Conservation (phyloP, 2,113 vertebrate genomes). For the Trematomus loennbergii region DNA sequence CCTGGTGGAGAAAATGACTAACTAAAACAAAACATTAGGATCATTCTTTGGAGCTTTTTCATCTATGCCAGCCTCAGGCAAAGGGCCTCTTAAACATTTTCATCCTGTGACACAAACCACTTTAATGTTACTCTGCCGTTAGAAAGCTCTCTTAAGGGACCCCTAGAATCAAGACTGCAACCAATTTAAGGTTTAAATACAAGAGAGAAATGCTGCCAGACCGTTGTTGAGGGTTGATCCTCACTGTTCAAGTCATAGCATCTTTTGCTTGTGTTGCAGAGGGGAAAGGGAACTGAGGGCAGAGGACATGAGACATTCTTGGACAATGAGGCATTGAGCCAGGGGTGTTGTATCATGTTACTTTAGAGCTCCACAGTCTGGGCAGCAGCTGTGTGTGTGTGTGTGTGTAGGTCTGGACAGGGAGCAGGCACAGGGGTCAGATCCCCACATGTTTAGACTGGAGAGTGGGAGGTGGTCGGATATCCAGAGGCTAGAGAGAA, state of each 20-base stretch:
- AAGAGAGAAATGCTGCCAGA: slow-evolving; percentile 2
- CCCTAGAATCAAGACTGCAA: background rate
- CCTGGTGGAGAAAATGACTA: background rate
- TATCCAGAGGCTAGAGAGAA: slow-evolving; percentile 21
- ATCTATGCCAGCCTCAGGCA: slow-evolving; percentile 23
- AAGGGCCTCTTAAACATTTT: slow-evolving; percentile 39
- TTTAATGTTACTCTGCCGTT: background rate
- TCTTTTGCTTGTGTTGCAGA: slow-evolving; percentile 4
- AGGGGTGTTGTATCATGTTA: slow-evolving; percentile 72
- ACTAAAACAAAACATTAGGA: slow-evolving; percentile 16
- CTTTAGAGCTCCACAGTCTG: slow-evolving; percentile 70
- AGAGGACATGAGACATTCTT: slow-evolving; percentile 66
- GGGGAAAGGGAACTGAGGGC: slow-evolving; percentile 20
- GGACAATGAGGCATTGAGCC: slow-evolving; percentile 62
- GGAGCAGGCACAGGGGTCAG: slow-evolving; percentile 50
- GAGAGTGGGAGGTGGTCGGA: slow-evolving; percentile 23
- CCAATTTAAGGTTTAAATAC: background rate
- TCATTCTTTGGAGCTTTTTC: slow-evolving; percentile 25
- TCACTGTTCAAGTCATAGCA: slow-evolving; percentile 1
- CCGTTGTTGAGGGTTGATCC: slow-evolving; percentile 1
- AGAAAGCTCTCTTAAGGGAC: background rate
- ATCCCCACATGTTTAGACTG: slow-evolving; percentile 63
- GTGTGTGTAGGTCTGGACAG: slow-evolving; percentile 44
- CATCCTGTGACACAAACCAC: slow-evolving; percentile 25
- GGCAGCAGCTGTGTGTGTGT: slow-evolving; percentile 71